Base-by-base conservation (phyloP, 2,888 invertebrate species). In the Callyntrura guangdongensis region DNA sequence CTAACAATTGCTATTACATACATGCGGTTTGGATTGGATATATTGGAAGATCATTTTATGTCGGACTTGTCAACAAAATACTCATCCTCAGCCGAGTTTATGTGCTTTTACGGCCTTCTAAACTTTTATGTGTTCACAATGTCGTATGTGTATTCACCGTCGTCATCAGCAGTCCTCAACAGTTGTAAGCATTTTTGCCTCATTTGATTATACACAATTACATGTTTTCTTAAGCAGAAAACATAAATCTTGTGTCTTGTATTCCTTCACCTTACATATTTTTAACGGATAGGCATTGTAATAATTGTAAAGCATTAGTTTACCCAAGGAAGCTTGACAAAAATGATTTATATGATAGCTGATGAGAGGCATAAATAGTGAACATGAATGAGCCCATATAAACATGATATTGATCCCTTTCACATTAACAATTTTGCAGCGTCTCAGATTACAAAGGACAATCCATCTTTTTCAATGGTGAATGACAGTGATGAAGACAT, bases 401-500 rank as follows among this genome's bases (percentile, higher is more conserved):
- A n/a, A n/a, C n/a, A n/a, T n/a, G 36, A 49, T 67, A 53, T 36
- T 67, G 67, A 67, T 61, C 45, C 49, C 56, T 69, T 82, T 88
- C 49, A 82, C 69, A 49, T 56, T 77, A 59, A 20, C 8, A 36
- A 9, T 11, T 74, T 72, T 96, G 89, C 96, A 98, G 99, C 99
- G 95, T 96, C 98, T 81, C 96, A 97, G 81, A 98, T 99, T 94
- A 98, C 98, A 83, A 99, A 99, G 95, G 99, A 99, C 96, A 99
- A 99, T 96, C 99, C 99, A 77, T 98, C 99, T 12, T 98, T 99
- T 95, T 99, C 99, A 25, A 99, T 99, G 99, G 97, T 99, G 94
- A 99, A 99, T 95, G 99, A 99, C 95, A 99, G 99, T 0, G 99
- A 99, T 94, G 99, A 99, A 95, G 98, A 98, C 93, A 98, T 99